A percentile compares a stretch with the other conserved stretches of the same genome.
phyloP scores from a whole-genome alignment of 2,888 invertebrate genomes.

The Catocala sponsa region DNA sequence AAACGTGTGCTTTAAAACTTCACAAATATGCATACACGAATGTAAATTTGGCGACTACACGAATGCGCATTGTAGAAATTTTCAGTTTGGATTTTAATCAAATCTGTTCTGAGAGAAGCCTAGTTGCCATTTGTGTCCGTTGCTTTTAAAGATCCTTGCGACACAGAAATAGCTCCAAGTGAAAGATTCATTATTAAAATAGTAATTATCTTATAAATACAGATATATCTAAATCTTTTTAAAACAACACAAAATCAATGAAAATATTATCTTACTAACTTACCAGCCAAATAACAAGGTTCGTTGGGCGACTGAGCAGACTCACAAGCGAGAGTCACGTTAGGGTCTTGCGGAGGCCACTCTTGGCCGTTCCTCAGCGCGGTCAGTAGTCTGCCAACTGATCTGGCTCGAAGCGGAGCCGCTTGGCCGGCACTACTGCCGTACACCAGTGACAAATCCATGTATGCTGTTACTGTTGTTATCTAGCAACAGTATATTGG shows the following conservation, averaged over 20 bases:
- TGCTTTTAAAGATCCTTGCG: too few species aligned
- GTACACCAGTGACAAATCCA: conserved; percentile 94
- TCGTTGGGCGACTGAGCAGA: conserved; percentile 89
- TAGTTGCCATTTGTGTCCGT: too few species aligned
- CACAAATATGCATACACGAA: too few species aligned
- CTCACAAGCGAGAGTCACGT: conserved; percentile 91
- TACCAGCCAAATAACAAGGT: conserved; percentile 93
- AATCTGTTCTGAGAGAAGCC: too few species aligned
- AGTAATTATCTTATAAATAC: too few species aligned
- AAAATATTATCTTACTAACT: conserved; percentile 33
- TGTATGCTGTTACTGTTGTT: conserved; percentile 90
- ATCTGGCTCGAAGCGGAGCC: conserved; percentile 89
- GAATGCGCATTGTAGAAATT: too few species aligned
- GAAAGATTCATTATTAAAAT: too few species aligned
- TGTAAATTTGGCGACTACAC: too few species aligned
- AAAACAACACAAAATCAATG: not conserved
- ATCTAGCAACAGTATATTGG: conserved; percentile 73
- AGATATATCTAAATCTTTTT: too few species aligned
- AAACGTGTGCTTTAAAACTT: too few species aligned
- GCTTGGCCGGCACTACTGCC: conserved; percentile 91
- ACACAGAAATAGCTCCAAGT: too few species aligned
- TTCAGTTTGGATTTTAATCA: too few species aligned
- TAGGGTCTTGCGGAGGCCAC: conserved; percentile 91
- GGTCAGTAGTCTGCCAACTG: conserved; percentile 90
- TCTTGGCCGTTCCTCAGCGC: conserved; percentile 90